Evolutionary conservation across 2,888 invertebrate species (phyloP).

Genomic region (Xestoiulus laeticollis): DNA sequence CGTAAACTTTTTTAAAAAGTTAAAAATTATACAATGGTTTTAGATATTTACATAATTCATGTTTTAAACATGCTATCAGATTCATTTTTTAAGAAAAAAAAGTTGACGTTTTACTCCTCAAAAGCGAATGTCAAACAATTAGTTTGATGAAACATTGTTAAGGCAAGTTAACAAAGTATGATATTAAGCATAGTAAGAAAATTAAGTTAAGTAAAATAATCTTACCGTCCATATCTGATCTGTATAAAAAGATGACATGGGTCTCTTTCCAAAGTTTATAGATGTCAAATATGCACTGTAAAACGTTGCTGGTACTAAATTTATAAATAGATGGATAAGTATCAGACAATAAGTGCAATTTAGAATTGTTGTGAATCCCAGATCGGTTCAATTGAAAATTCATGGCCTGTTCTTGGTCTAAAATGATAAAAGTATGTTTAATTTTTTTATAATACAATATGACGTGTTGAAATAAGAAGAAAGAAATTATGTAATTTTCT

Average conservation of each 20-base stretch:
- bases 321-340: background rate
- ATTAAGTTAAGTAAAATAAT: background rate
- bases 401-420: background rate
- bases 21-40: too few relatives aligned
- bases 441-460: background rate
- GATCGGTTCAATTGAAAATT: background rate
- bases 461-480: too few relatives aligned
- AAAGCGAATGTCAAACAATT: too few relatives aligned
- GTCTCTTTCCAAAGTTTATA: background rate
- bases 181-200: too few relatives aligned
- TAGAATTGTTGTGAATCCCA: background rate
- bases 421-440: background rate
- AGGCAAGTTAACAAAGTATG: too few relatives aligned
- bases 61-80: too few relatives aligned
- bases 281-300: slow-evolving; percentile 12
- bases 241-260: background rate
- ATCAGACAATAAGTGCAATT: background rate
- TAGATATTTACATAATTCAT: too few relatives aligned
- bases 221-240: background rate
- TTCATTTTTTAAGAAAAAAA: too few relatives aligned
- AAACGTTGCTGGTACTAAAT: background rate
- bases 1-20: too few relatives aligned
- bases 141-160: too few relatives aligned
- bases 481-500: background rate
- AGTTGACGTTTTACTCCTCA: too few relatives aligned